These are phyloP conservation scores for Andricus grossulariae DNA, from an alignment of 1,140 invertebrate species.

Conservation along the genomic window DNA sequence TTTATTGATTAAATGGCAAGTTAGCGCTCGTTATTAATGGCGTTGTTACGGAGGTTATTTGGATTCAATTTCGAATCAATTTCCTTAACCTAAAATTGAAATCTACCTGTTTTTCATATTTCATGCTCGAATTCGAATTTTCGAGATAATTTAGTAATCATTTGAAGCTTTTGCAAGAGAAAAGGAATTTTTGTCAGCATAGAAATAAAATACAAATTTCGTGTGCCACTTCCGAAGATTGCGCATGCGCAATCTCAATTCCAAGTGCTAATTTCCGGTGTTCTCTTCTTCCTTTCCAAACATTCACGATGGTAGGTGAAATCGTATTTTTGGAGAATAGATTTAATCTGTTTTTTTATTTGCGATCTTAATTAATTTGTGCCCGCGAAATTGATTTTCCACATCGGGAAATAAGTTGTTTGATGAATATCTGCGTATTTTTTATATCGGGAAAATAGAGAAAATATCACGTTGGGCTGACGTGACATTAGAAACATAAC, in stretches of 20 bases:
- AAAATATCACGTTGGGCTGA: not conserved
- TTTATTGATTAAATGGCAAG: no score
- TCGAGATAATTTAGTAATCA: not conserved
- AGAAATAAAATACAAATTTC: conserved; percentile 43
- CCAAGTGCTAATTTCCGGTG: not conserved
- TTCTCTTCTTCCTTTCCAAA: conserved; percentile 53
- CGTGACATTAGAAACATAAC: conserved; percentile 15
- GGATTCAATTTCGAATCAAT: no score
- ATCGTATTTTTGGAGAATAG: conserved; percentile 23
- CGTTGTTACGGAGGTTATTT: no score
- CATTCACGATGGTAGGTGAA: conserved; percentile 67
- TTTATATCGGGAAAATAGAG: not conserved
- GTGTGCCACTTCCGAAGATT: conserved; percentile 30
- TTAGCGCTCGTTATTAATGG: no score
- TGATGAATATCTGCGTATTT: not conserved
- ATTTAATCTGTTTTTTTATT: conserved; percentile 45
- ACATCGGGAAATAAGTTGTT: not conserved
- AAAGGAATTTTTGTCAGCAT: conserved; percentile 26
- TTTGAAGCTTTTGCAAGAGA: not conserved
- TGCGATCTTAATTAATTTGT: not conserved
- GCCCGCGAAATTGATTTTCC: not conserved
- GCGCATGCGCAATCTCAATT: conserved; percentile 38
- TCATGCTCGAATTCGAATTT: no score
- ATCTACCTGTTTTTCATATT: no score
- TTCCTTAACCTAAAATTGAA: no score